phyloP scores from a whole-genome alignment of 30 jellyfish, hydroid and myxozoan genomes.

The Chironex yamaguchii region DNA sequence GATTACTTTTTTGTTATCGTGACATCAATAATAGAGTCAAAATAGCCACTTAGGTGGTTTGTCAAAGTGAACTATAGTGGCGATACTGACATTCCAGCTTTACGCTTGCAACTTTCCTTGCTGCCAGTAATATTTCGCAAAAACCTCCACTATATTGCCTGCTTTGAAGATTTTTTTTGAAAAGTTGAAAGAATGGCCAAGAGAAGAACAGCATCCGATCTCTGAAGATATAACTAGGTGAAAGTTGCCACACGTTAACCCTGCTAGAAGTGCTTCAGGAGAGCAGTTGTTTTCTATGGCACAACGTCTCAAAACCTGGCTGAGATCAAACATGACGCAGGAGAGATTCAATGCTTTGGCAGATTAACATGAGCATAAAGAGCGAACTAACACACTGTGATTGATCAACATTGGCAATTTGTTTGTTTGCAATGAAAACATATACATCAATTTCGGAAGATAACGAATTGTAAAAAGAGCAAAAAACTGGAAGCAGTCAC shows the following conservation, averaged over 20 bases:
- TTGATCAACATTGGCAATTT: conserved; percentile 18
- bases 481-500: too few relatives aligned
- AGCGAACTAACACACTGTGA: background rate
- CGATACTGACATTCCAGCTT: conserved; percentile 10
- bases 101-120: conserved; percentile 24
- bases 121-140: conserved; percentile 24
- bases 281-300: conserved; percentile 31
- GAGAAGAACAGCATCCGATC: background rate
- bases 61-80: too few relatives aligned
- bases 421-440: conserved; percentile 27
- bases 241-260: conserved; percentile 10
- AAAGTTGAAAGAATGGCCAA: background rate
- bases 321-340: conserved; percentile 37
- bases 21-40: too few relatives aligned
- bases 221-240: background rate
- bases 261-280: too few relatives aligned
- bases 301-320: conserved; percentile 47
- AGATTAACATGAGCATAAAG: background rate
- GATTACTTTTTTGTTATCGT: too few relatives aligned
- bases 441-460: too few relatives aligned
- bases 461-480: too few relatives aligned
- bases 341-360: conserved; percentile 13
- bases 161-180: conserved; percentile 18
- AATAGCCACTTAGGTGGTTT: too few relatives aligned
- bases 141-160: conserved; percentile 4